These are phyloP conservation scores for Tipula vernalis DNA, from an alignment of 2,888 invertebrate species.

Conservation along the genomic window DNA sequence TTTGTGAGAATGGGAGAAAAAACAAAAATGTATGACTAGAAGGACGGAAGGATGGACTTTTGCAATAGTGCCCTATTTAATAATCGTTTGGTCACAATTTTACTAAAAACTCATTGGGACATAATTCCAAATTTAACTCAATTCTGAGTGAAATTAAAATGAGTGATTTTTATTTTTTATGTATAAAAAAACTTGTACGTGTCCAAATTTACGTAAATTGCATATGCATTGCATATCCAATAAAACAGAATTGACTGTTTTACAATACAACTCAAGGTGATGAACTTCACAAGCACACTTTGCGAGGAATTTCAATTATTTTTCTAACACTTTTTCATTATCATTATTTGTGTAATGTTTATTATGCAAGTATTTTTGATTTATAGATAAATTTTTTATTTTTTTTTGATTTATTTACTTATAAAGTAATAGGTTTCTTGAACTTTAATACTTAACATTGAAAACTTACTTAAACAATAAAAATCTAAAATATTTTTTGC, in stretches of 20 bases:
- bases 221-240: not conserved
- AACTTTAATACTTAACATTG: not conserved
- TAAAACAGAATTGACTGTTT: not conserved
- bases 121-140: not conserved
- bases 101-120: too few species aligned
- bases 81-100: too few species aligned
- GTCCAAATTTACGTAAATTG: not conserved
- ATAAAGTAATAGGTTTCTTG: not conserved
- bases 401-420: not conserved
- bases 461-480: not conserved
- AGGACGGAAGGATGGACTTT: too few species aligned
- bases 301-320: not conserved
- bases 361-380: not conserved
- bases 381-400: not conserved
- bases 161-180: not conserved
- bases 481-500: not conserved
- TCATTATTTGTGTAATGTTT: not conserved
- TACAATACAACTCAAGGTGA: not conserved
- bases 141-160: not conserved
- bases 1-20: too few species aligned
- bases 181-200: not conserved
- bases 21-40: too few species aligned
- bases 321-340: not conserved
- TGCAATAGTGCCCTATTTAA: too few species aligned
- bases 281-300: not conserved